Evolutionary conservation across 1,140 invertebrate genomes (phyloP), one percentile per base, ranked within the genome.

Genomic region (Caerostris extrusa): DNA sequence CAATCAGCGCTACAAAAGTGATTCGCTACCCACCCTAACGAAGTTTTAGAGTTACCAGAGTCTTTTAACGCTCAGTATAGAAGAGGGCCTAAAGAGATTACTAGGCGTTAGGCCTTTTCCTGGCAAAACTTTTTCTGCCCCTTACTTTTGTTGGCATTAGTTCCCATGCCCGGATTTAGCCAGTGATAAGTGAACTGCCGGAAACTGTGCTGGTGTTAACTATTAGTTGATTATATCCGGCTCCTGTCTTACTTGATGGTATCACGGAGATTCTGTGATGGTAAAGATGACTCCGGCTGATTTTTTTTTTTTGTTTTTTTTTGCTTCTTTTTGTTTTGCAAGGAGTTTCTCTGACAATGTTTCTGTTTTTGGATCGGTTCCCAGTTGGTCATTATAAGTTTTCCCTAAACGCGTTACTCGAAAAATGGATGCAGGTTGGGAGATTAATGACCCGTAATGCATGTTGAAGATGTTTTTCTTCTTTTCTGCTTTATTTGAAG

Each of bases 181-280:
- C 69, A 50, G 69, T 71, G 69, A 71, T 71, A 71, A 71, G 69
- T 71, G 69, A 71, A 71, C 69, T 71, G 69, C 69, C 69, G 69
- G 69, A 71, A 71, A 19, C 69, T 71, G 8, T 19, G 69, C 69
- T 34, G 69, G 69, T 71, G 69, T 34, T 71, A 71, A 71, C 69
- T 71, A 71, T 71, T 71, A 71, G 69, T 71, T 71, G 69, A 71
- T 71, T 71, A 71, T 71, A 71, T 71, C 69, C 69, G 69, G 8
- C 69, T 34, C 19, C 69, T 71, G 69, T 50, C 69, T 71, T 71
- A 8, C 69, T 10, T 71, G 69, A 71, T 71, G 19, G 69, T 19
- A 71, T 71, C 69, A 71, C n/a, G 4, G 12, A 19, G 34, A 71
- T 71, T 71, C 69, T 8, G 8, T 34, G 69, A 71, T 71, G 69